Evolutionary conservation across 2,888 invertebrate genomes (phyloP), one percentile per base, ranked within the genome.

Genomic region (Leptopilina myrica): DNA sequence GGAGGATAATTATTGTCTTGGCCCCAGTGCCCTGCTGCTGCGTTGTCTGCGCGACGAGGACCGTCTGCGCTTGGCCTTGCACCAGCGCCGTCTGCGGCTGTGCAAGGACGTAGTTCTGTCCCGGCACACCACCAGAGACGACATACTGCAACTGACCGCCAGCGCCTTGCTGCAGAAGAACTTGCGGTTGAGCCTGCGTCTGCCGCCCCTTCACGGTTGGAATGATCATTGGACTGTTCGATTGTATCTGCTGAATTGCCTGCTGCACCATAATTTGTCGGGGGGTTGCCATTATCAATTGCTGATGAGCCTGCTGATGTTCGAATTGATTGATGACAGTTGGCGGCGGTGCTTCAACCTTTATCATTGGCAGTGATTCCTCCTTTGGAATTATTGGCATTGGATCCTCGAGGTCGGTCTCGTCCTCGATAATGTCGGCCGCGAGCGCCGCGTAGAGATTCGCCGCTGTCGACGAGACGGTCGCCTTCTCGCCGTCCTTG

Each of bases 381-480:
- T 86, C 88, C 65, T 86, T 87, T 2, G 75, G 64, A 5, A 33
- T 56, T 1, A 80, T 76, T n/a, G 88, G 87, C 3, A 87, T 78
- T 12, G 88, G 86, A 2, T 93, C 93, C 26, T 96, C 96, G 4
- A 90, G 79, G 64, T 91, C 91, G 5, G 87, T 89, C 89, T 97
- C 97, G 86, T 97, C 97, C 88, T 96, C 96, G 20, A 97, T 93
- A 73, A 96, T 96, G 56, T 96, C 96, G 0, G 97, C 97, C 0
- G 97, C 97, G 75, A 97, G 93, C 46, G 97, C 97, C 0, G 97
- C 97, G 88, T 97, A 97, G 40, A 97, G 92, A 91, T 97, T 97
- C 0, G 97, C 97, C 0, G 97, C 97, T 7, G 96, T 96, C 78
- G 96, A 96, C 0, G 97, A 97, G 0, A 95, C 95, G 2, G 94